Base-by-base conservation (phyloP, 2,888 invertebrate genomes). In the Caenorhabditis sulstoni region DNA sequence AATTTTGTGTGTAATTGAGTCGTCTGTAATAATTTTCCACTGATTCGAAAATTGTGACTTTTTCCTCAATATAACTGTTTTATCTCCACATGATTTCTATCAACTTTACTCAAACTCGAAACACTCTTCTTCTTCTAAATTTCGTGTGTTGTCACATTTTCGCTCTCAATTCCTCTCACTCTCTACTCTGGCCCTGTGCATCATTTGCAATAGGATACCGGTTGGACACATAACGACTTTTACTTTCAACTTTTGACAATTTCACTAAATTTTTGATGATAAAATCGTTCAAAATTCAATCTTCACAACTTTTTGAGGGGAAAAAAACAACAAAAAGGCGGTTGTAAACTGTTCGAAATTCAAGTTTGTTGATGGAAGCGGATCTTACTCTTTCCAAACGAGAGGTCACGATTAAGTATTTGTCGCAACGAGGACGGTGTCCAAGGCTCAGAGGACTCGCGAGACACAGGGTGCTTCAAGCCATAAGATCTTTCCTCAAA, bases 161-260 rank as follows among this genome's bases (percentile, higher is more conserved):
- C 29, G 16, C 35, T 7, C 29, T 29, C 29, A 29, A 29, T 5
- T 29, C 7, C 35, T 14, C 20, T 58, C 58, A 5, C 35, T 14
- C 20, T 58, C 58, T 68, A 23, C 37, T 39, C 61, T 61, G 55
- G 70, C 61, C 70, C 70, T 70, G 61, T 61, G 70, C 70, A 70
- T 29, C n/a, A 1, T 50, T 61, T 70, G 61, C 70, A 70, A 61
- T 61, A 70, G 70, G 70, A 61, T 70, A 61, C 70, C 61, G 70
- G 70, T 70, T 70, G 61, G 70, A 70, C 41, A 29, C 37, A 35
- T 37, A 61, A 70, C 70, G 70, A 70, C 29, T 41, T 14, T 16
- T n/a, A 41, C 49, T 11, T 35, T 37, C 47, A 50, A 53, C 61
- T 14, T 67, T 20, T 35, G 23, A 52, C 20, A 22, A 9, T 20